Evolutionary conservation across 2,888 invertebrate genomes (phyloP).

Genomic region (Caprella mutica): DNA sequence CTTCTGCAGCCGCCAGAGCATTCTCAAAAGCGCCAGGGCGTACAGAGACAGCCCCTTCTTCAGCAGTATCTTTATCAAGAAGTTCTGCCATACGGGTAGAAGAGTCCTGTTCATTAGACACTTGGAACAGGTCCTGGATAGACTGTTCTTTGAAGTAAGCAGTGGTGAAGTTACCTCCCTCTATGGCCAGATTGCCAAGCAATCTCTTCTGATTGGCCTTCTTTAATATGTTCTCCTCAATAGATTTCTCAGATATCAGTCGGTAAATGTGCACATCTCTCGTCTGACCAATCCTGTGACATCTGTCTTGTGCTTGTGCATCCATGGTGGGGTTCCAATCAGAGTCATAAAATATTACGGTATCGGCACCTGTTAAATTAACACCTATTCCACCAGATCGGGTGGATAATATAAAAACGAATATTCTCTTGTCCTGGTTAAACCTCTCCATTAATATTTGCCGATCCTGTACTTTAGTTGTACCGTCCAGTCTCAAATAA

Average conservation of each 20-base stretch:
- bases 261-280: constrained; percentile 95
- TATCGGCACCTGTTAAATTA: constrained; percentile 96
- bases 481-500: constrained; percentile 90
- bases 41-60: neutral
- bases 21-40: constrained; percentile 46
- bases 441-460: constrained; percentile 89
- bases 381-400: constrained; percentile 95
- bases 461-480: constrained; percentile 85
- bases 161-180: constrained; percentile 96
- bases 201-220: constrained; percentile 96
- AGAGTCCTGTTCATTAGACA: constrained; percentile 54
- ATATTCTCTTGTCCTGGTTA: constrained; percentile 86
- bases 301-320: constrained; percentile 80
- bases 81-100: constrained; percentile 50
- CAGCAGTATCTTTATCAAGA: constrained; percentile 12
- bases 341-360: constrained; percentile 98
- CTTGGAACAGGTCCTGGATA: constrained; percentile 81
- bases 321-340: constrained; percentile 99
- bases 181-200: constrained; percentile 92
- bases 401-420: constrained; percentile 94
- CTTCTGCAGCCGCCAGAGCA: constrained; percentile 83
- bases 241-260: constrained; percentile 88
- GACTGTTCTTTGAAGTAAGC: constrained; percentile 90
- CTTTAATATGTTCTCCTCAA: constrained; percentile 97
- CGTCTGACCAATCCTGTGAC: constrained; percentile 98